phyloP scores from a whole-genome alignment of 2,888 invertebrate species.

The Chloroclysta siterata region DNA sequence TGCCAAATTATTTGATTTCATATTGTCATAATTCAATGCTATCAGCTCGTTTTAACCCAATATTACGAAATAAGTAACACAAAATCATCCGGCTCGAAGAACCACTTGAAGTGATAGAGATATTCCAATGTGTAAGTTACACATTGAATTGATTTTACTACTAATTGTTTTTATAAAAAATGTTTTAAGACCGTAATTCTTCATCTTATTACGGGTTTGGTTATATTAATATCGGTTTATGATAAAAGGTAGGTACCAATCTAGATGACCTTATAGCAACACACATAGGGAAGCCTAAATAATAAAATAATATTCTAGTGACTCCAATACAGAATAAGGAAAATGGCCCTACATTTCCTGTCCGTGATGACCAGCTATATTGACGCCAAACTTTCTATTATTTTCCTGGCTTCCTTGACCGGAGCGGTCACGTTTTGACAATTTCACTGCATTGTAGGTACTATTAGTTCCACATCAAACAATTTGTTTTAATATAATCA shows the following conservation, averaged over 20 bases:
- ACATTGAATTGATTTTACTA: no score
- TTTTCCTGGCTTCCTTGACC: conserved; percentile 39
- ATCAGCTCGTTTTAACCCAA: conserved; percentile 1
- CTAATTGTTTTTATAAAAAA: no score
- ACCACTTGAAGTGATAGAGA: neutral
- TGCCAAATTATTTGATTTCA: conserved; percentile 16
- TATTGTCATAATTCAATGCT: conserved; percentile 18
- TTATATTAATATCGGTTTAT: no score
- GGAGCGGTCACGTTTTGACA: conserved; percentile 37
- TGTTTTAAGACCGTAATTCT: no score
- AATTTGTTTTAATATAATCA: neutral
- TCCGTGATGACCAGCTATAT: conserved; percentile 24
- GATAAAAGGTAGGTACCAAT: no score
- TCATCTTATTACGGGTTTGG: no score
- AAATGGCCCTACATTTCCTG: conserved; percentile 21
- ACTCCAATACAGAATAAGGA: neutral
- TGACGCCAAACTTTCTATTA: conserved; percentile 44
- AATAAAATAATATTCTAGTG: no score
- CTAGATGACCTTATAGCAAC: no score
- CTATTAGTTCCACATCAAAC: conserved; percentile 33
- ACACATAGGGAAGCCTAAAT: no score
- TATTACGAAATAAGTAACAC: neutral
- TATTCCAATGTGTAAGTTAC: no score
- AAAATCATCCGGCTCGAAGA: conserved; percentile 6
- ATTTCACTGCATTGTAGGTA: conserved; percentile 35